Evolutionary conservation across 2,113 vertebrate species (phyloP).

Genomic region (Entomyzon cyanotis): DNA sequence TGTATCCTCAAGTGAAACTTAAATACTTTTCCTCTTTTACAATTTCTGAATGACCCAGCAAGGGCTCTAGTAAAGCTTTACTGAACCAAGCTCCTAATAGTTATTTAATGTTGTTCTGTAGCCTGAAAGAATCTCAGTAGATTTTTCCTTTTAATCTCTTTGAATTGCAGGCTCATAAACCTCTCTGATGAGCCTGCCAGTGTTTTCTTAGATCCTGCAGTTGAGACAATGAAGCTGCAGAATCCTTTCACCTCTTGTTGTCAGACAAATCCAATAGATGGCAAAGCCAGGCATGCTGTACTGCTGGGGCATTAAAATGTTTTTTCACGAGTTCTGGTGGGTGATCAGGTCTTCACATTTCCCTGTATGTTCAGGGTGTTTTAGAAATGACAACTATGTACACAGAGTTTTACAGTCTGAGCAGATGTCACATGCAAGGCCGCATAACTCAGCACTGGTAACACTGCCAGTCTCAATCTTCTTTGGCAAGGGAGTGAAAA

Average conservation of each 20-base stretch:
- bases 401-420: not conserved
- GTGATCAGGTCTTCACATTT: slow-evolving; percentile 15
- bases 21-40: slow-evolving; percentile 76
- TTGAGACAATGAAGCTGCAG: slow-evolving; percentile 77
- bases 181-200: slow-evolving; percentile 78
- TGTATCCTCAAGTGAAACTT: slow-evolving; percentile 77
- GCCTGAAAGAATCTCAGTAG: slow-evolving; percentile 78
- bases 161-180: slow-evolving; percentile 82
- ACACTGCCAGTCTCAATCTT: not conserved
- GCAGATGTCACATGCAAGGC: accelerated
- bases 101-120: slow-evolving; percentile 83
- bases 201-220: slow-evolving; percentile 79
- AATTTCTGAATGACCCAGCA: slow-evolving; percentile 79
- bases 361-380: not conserved
- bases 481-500: not conserved
- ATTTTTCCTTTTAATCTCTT: slow-evolving; percentile 80
- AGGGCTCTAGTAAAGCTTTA: slow-evolving; percentile 79
- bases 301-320: slow-evolving; percentile 58
- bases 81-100: slow-evolving; percentile 80
- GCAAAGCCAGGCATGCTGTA: slow-evolving; percentile 62
- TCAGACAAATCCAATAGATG: slow-evolving; percentile 73
- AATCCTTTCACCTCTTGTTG: slow-evolving; percentile 79
- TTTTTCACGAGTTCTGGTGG: slow-evolving; percentile 44
- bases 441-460: accelerated
- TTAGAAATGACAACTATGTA: not conserved